Base-by-base conservation (phyloP, 1,140 invertebrate genomes). In the Laupala kohalensis region DNA sequence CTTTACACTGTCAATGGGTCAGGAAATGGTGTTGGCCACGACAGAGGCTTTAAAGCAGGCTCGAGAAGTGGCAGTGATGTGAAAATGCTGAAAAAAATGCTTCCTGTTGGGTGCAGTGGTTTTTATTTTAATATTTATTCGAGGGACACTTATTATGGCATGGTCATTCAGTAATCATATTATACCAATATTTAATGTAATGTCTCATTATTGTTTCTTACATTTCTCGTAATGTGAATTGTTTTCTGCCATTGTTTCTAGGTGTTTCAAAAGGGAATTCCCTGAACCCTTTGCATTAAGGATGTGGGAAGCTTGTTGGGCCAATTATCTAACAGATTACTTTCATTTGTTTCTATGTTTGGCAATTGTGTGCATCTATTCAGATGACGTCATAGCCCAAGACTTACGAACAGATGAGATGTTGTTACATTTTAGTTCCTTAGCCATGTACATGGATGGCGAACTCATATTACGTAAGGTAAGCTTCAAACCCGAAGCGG, bases 371-470 rank as follows among this genome's bases (percentile, higher is more conserved):
- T 90, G 90, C 67, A 91, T 96, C 69, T 97, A 97, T 78, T 93
- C 93, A 19, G 92, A 95, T 76, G 93, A 96, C 80, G 92, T 96
- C 30, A 90, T 96, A 73, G 90, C 92, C 19, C 94, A 96, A 81
- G 88, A 92, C 76, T 81, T 97, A 6, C 87, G 92, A 74, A 90
- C 94, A 23, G 95, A 97, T 79, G 95, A 97, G 80, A 96, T 96
- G 89, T 81, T 97, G 25, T 81, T 97, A 23, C 92, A 97, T 80
- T 98, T 98, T 79, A 96, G 94, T 77, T 96, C 93, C 19, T 83
- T 97, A 37, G 93, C 95, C 25, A 95, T 95, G 90, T 96, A 96
- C 78, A 97, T 98, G 95, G 94, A 96, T 79, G 95, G 93, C 0
- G 88, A 90, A 63, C 80, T 96, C 19, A 94, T 97, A 53, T 82